Evolutionary conservation across 2,888 invertebrate species (phyloP).

Genomic region (Coenonympha arcania): DNA sequence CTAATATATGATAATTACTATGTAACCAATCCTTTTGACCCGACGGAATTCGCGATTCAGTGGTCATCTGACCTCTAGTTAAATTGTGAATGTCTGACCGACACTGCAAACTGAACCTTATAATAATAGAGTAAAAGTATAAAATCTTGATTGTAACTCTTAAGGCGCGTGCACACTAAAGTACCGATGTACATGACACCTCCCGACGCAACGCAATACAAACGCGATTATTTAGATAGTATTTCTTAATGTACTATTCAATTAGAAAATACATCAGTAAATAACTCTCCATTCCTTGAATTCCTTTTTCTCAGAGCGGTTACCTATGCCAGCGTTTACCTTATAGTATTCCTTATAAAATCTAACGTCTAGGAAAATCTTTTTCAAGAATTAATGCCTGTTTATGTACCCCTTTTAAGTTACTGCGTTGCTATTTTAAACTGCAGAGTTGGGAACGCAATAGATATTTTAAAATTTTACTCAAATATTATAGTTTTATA

Average conservation of each 20-base stretch:
- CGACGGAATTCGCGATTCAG: slow-evolving; percentile 12
- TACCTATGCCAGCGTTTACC: neutral
- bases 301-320: neutral
- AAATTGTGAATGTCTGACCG: neutral
- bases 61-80: slow-evolving; percentile 10
- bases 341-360: too few relatives aligned
- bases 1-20: slow-evolving; percentile 14
- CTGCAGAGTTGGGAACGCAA: too few relatives aligned
- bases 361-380: too few relatives aligned
- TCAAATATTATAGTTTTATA: too few relatives aligned
- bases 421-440: too few relatives aligned
- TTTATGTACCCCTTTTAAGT: too few relatives aligned
- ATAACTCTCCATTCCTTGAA: neutral
- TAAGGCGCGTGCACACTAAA: neutral
- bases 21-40: slow-evolving; percentile 13
- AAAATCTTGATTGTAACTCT: neutral
- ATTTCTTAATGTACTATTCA: slow-evolving; percentile 1
- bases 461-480: too few relatives aligned
- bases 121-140: neutral
- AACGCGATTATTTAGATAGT: neutral
- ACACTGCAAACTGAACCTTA: neutral
- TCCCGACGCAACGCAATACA: neutral
- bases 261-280: neutral
- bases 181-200: neutral
- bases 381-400: too few relatives aligned